Evolutionary conservation across 2,797 vertebrate genomes (phyloP).

Genomic region (Manis pentadactyla): DNA sequence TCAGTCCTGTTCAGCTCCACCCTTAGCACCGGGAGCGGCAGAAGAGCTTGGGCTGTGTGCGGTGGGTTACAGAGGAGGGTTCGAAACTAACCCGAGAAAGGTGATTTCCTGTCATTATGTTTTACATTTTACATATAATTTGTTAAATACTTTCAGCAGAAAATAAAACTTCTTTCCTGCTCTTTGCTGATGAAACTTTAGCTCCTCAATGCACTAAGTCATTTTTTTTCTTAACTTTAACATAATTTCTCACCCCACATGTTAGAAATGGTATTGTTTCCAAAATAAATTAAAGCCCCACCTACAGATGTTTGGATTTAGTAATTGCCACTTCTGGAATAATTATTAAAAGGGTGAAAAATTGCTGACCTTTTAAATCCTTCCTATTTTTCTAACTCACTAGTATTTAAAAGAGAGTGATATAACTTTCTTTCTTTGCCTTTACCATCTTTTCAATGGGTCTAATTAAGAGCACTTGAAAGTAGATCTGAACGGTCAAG

Average conservation of each 20-base stretch:
- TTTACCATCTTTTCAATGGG: background rate
- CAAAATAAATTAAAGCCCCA: background rate
- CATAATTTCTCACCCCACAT: background rate
- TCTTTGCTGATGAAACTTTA: background rate
- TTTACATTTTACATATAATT: background rate
- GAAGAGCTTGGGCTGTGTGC: too few species aligned
- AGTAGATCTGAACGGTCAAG: background rate
- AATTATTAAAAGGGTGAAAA: background rate
- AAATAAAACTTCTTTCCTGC: background rate
- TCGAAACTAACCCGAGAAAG: constrained; percentile 37
- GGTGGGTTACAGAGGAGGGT: fast-evolving
- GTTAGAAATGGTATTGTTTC: background rate
- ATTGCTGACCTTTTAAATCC: background rate
- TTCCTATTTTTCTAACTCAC: background rate
- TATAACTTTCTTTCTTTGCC: background rate
- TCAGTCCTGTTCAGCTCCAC: too few species aligned
- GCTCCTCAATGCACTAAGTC: background rate
- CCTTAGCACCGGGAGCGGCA: too few species aligned
- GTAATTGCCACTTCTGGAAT: background rate
- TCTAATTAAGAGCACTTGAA: background rate
- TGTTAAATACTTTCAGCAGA: background rate
- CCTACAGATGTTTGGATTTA: background rate
- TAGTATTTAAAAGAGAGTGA: background rate
- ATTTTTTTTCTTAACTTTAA: background rate
- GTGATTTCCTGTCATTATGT: constrained; percentile 19